Evolutionary conservation across 2,797 vertebrate species (phyloP), one percentile per base, ranked within the genome.

Genomic region (Melanotaenia maccullochi): DNA sequence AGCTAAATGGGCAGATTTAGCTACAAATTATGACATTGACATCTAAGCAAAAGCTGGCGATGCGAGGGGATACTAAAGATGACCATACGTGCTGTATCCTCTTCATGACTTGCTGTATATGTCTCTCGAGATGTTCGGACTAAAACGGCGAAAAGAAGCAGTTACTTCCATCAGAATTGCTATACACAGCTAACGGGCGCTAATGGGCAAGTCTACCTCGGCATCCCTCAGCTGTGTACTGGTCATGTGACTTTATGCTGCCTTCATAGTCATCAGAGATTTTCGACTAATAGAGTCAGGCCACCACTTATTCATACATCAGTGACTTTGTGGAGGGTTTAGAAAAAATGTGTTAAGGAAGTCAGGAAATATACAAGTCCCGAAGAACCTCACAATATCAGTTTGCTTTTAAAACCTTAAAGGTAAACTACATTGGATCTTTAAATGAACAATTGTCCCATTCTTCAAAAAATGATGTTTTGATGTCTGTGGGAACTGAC

Each of bases 161-260:
- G 11, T 33, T 22, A 36, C 44, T 65, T 67, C 70, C 68, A 35
- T 52, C 76, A 69, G 82, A 72, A 78, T 83, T 79, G 73, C 65
- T 13, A 60, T 60, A 76, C 82, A 33, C 70, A 58, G 89, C 87
- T 91, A 92, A 83, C 71, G 73, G 9, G 12, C 73, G 87, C 79
- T 92, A 89, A 70, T 63, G 69, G 79, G 73, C 87, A 77, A 90
- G 77, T 77, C 86, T 85, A 55, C 79, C 70, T 80, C 86, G 67
- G 77, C 85, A 67, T 81, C 85, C 68, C 88, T 92, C 91, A 92
- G 92, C 92, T 92, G 90, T 90, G 83, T 70, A 1, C 42, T 38
- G 64, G 81, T 92, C 92, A 93, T 47, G 89, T 93, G 92, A 92
- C 82, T 30, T 25, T 0, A 11, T 66, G 90, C 32, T 70, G 77